Conservation (phyloP, 2,888 invertebrate species). For the Seira ritae region DNA sequence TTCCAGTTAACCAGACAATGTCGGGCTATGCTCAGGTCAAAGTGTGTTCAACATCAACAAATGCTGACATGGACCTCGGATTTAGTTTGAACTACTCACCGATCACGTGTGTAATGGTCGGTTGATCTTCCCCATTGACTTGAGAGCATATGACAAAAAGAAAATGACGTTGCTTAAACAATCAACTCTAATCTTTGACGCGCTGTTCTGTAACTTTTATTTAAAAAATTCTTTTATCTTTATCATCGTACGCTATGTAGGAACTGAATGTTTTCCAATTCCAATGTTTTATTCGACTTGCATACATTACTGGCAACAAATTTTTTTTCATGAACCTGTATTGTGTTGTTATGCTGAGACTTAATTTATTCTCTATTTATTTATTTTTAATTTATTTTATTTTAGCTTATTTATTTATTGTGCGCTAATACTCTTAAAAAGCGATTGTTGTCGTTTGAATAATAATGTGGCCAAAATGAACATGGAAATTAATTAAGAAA, state of each 20-base stretch:
- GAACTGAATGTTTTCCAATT: too few species aligned
- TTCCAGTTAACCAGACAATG: conserved; percentile 48
- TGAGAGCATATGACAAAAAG: background rate
- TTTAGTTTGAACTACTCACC: conserved; percentile 85
- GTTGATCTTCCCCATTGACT: background rate
- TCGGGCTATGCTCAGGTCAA: conserved; percentile 41
- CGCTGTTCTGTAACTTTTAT: background rate
- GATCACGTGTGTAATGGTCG: conserved; percentile 78
- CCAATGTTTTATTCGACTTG: too few species aligned
- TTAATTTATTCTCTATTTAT: conserved; percentile 17
- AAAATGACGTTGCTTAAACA: too few species aligned
- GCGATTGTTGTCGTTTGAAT: too few species aligned
- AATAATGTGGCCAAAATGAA: too few species aligned
- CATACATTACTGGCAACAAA: too few species aligned
- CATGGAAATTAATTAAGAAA: too few species aligned
- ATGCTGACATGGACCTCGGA: conserved; percentile 76
- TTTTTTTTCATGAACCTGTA: background rate
- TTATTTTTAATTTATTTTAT: background rate
- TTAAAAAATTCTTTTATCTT: background rate
- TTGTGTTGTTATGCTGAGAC: background rate
- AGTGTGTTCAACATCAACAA: conserved; percentile 57
- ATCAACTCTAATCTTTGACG: too few species aligned
- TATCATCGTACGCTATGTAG: background rate
- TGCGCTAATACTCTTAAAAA: conserved; percentile 2
- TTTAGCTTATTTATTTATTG: background rate